Conservation (phyloP, 2,797 vertebrate species). For the Cephalopachus bancanus region DNA sequence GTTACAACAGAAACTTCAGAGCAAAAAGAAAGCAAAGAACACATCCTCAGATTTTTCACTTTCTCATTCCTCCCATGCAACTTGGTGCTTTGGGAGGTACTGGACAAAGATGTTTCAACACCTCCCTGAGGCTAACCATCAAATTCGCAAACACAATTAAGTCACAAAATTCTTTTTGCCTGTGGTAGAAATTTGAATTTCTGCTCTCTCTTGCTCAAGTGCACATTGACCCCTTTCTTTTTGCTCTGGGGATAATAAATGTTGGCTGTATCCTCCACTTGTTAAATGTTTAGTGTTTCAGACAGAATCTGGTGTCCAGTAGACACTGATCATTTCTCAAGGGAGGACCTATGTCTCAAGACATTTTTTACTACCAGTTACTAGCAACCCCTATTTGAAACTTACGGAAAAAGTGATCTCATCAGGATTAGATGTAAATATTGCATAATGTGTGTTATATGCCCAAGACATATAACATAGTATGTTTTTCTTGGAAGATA, state of each 20-base stretch:
- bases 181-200: conserved; percentile 34
- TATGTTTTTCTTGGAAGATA: conserved; percentile 8
- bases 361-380: not conserved
- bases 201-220: conserved; percentile 17
- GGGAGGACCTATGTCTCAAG: not conserved
- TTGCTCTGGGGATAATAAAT: conserved; percentile 6
- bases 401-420: not conserved
- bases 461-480: too few relatives aligned
- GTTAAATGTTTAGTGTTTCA: not conserved
- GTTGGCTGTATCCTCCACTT: not conserved
- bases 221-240: not conserved
- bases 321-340: not conserved
- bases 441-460: not conserved
- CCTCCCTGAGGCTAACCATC: not conserved
- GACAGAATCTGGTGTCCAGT: not conserved
- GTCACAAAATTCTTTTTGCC: conserved; percentile 8
- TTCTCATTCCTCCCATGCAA: not conserved
- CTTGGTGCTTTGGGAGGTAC: not conserved
- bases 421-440: not conserved
- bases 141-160: not conserved
- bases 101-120: not conserved
- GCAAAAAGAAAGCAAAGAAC: not conserved
- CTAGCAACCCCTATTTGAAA: not conserved
- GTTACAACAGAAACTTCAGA: not conserved
- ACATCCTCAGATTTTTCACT: not conserved